These are phyloP conservation scores for Ischnus inquisitorius DNA, from an alignment of 2,888 invertebrate species.

Conservation along the genomic window DNA sequence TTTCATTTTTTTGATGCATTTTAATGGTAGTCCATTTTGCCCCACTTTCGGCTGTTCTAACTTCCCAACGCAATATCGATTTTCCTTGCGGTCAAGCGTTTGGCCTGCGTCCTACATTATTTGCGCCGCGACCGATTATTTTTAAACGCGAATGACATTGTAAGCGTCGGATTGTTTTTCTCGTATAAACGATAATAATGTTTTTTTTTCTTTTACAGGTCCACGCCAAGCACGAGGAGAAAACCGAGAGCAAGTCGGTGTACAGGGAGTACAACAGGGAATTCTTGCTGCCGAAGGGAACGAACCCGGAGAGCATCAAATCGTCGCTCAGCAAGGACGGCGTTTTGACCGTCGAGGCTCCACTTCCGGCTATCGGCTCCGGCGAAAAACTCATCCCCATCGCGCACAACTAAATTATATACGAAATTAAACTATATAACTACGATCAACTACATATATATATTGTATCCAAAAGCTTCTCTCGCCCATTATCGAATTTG, in stretches of 20 bases:
- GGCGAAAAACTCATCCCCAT: slow-evolving; percentile 95
- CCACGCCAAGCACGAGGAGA: slow-evolving; percentile 99
- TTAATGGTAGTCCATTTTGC: too few species aligned
- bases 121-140: background rate
- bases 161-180: background rate
- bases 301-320: slow-evolving; percentile 98
- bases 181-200: background rate
- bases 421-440: slow-evolving; percentile 52
- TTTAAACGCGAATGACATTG: background rate
- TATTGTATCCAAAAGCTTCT: slow-evolving; percentile 63
- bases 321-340: slow-evolving; percentile 98
- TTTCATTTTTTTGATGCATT: too few species aligned
- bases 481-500: slow-evolving; percentile 51
- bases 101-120: background rate
- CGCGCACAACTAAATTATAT: slow-evolving; percentile 87
- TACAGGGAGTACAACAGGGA: slow-evolving; percentile 99
- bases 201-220: slow-evolving; percentile 88
- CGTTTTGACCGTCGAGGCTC: slow-evolving; percentile 98
- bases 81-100: slow-evolving; percentile 46
- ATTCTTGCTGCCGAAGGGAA: slow-evolving; percentile 98
- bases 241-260: slow-evolving; percentile 97
- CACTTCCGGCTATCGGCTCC: slow-evolving; percentile 94
- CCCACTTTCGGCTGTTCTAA: background rate
- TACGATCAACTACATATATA: slow-evolving; percentile 52
- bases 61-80: slow-evolving; percentile 51